Conservation (phyloP, 2,888 invertebrate species). For the Apamea crenata region DNA sequence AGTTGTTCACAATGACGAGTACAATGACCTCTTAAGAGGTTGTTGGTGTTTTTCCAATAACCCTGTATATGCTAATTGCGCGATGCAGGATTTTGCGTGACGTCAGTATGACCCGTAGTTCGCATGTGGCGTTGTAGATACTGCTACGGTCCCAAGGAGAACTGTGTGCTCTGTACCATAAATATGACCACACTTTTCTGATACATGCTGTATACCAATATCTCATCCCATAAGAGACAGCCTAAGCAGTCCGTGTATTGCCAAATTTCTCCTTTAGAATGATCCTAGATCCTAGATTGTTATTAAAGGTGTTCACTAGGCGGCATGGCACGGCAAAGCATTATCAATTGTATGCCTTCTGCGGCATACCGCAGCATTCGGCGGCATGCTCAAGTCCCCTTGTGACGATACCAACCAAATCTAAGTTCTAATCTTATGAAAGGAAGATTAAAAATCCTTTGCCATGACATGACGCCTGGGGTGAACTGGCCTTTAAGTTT, state of each 20-base stretch:
- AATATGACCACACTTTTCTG: neutral
- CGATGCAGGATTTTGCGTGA: too few relatives aligned
- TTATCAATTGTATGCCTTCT: neutral
- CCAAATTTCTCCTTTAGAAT: neutral
- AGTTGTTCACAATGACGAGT: too few relatives aligned
- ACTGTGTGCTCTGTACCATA: too few relatives aligned
- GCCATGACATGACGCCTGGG: neutral
- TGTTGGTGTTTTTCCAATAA: too few relatives aligned
- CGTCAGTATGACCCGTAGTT: too few relatives aligned
- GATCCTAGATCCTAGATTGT: neutral
- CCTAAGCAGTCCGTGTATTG: conserved; percentile 3
- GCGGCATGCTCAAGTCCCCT: too few relatives aligned
- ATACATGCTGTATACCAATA: neutral
- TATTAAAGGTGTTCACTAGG: neutral
- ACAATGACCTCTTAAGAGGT: too few relatives aligned
- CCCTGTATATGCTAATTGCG: too few relatives aligned
- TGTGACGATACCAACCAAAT: neutral
- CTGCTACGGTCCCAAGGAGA: too few relatives aligned
- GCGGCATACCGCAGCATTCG: neutral
- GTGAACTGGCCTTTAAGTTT: too few relatives aligned
- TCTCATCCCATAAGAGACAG: too few relatives aligned
- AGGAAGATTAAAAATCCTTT: neutral
- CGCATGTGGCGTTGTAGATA: too few relatives aligned
- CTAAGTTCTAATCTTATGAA: neutral
- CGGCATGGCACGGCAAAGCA: neutral